Conservation (phyloP, 2,888 invertebrate genomes). For the Toxonevra muliebris region DNA sequence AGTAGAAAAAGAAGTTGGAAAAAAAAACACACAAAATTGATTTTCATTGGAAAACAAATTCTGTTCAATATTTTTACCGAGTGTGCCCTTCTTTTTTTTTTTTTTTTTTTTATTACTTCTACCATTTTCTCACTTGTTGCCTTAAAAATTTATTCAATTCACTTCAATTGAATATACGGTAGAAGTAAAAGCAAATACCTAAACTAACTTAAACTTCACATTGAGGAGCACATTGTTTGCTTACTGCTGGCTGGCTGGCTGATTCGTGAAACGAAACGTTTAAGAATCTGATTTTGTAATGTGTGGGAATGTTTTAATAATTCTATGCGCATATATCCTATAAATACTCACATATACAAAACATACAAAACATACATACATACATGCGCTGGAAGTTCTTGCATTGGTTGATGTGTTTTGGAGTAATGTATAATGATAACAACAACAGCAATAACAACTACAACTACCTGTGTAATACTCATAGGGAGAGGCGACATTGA, state of each 20-base stretch:
- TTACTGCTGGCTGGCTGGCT: background rate
- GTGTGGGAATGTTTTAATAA: constrained; percentile 58
- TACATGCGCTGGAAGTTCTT: constrained; percentile 7
- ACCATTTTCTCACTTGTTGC: too few relatives aligned
- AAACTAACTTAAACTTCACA: too few relatives aligned
- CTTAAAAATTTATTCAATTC: too few relatives aligned
- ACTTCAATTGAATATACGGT: too few relatives aligned
- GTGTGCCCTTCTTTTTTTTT: background rate
- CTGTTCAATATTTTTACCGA: background rate
- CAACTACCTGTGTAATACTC: constrained; percentile 2
- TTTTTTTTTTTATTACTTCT: too few relatives aligned
- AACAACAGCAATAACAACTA: constrained; percentile 5
- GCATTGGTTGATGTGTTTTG: constrained; percentile 1
- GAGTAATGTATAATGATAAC: constrained; percentile 26
- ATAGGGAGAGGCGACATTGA: background rate
- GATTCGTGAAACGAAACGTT: constrained; percentile 19
- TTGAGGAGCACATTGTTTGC: background rate
- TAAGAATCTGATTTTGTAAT: constrained; percentile 37
- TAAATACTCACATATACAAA: constrained; percentile 20
- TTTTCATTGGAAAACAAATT: constrained; percentile 17
- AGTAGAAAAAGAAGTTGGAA: background rate
- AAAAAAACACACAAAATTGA: background rate
- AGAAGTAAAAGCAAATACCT: too few relatives aligned
- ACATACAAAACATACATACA: background rate
- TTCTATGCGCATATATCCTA: constrained; percentile 46